Evolutionary conservation across 2,888 invertebrate species (phyloP).

Genomic region (Chouioia cunea): DNA sequence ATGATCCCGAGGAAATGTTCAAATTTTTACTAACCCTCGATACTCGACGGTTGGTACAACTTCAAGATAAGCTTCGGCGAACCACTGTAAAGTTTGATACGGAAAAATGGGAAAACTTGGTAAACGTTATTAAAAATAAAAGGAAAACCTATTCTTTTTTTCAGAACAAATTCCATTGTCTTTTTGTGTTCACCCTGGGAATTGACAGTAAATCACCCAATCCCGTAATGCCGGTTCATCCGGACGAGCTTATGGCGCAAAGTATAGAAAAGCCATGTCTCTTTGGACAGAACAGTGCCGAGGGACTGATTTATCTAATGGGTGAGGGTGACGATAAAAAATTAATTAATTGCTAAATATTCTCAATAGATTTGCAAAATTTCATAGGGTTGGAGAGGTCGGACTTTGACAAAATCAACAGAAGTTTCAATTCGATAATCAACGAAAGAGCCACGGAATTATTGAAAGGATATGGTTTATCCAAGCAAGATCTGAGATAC

Average conservation of each 20-base stretch:
- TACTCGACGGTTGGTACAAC: constrained; percentile 47
- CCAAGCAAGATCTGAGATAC: constrained; percentile 49
- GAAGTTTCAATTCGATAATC: constrained; percentile 35
- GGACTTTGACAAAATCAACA: constrained; percentile 5
- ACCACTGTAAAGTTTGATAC: background rate
- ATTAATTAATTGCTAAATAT: background rate
- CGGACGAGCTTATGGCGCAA: constrained; percentile 33
- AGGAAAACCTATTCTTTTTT: constrained; percentile 5
- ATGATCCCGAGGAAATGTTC: constrained; percentile 57
- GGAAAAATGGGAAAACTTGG: background rate
- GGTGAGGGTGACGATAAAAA: constrained; percentile 7
- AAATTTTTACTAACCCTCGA: constrained; percentile 56
- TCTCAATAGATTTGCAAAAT: too few relatives aligned
- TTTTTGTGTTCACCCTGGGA: constrained; percentile 51
- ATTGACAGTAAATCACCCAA: constrained; percentile 54
- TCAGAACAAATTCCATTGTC: constrained; percentile 50
- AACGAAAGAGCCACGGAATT: constrained; percentile 42
- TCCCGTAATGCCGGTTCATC: constrained; percentile 53
- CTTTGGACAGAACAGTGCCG: constrained; percentile 55
- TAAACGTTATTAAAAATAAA: background rate
- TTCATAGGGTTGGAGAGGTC: background rate
- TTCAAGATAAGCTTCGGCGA: constrained; percentile 33
- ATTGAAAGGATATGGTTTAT: constrained; percentile 47
- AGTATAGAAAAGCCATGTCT: constrained; percentile 58
- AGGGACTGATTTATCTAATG: constrained; percentile 49